A percentile compares a stretch with the other conserved stretches of the same genome.
These are phyloP conservation scores for Disparrhopalites patrizii DNA, from an alignment of 2,888 invertebrate species.

Conservation along the genomic window DNA sequence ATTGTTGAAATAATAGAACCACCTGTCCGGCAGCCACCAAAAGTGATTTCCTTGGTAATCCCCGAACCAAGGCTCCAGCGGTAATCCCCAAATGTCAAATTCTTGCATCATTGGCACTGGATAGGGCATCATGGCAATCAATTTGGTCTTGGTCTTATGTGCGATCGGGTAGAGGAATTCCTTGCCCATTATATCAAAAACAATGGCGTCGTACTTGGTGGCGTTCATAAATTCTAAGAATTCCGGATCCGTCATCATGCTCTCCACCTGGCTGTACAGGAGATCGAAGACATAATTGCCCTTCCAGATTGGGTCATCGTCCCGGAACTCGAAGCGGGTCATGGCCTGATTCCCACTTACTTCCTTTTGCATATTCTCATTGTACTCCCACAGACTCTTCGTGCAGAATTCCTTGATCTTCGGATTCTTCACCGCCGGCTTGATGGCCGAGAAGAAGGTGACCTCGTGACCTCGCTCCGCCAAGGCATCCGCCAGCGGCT, in stretches of 20 bases:
- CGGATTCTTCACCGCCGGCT: too few relatives aligned
- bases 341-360: too few relatives aligned
- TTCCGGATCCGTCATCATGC: not conserved
- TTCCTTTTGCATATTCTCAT: too few relatives aligned
- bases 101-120: not conserved
- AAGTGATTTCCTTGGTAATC: too few relatives aligned
- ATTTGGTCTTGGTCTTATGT: not conserved
- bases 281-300: not conserved
- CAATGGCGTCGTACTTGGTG: not conserved
- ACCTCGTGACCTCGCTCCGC: too few relatives aligned
- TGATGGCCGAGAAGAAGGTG: too few relatives aligned
- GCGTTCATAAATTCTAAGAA: not conserved
- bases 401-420: too few relatives aligned
- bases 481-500: too few relatives aligned
- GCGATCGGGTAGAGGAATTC: not conserved
- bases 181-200: not conserved
- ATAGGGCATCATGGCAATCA: not conserved
- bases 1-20: not conserved
- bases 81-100: not conserved
- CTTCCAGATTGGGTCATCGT: not conserved
- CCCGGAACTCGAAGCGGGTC: not conserved
- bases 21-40: not conserved
- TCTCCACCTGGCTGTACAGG: too few relatives aligned
- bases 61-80: not conserved
- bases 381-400: too few relatives aligned